Base-by-base conservation (phyloP, 2,888 invertebrate species). In the Drosophila aldrichi region DNA sequence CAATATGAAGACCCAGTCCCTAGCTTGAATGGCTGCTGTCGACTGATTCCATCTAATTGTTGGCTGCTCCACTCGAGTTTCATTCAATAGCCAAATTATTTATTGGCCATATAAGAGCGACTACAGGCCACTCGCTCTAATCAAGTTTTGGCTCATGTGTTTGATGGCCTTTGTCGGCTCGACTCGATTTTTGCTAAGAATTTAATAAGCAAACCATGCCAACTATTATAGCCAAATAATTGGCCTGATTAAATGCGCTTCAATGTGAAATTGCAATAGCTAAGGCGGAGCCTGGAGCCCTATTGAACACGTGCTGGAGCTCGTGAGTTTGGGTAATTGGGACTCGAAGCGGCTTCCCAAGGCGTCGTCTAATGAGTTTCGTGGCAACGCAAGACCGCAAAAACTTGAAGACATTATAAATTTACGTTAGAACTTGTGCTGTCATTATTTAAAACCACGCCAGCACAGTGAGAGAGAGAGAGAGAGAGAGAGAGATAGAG, bases 391-490 rank as follows among this genome's bases (percentile, higher is more conserved):
- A 48, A 84, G 10, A 51, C 82, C 86, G 55, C 82, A 85, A 55
- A 74, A 83, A 88, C 67, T 85, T 83, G 46, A 63, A 57, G 86
- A 59, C 64, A 77, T 82, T 71, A 71, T 55, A 68, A 67, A 74
- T 86, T 69, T 73, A 61, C 60, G 63, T 62, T 32, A 38, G 67
- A 68, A 38, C 44, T 71, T 67, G 41, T 41, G 60, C 59, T 57
- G 60, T 55, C 63, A 57, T 72, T 77, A 54, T 44, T 69, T 46
- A 62, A 52, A 62, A 64, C 70, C 74, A 34, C 52, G 41, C 41
- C 44, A 29, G 48, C 48, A 61, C 41, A 57, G 14, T 8, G 16
- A 14, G 36, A 36, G 36, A 4, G 36, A 1, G 5, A 36, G 36
- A 6, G 36, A 16, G 14, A 6, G 36, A 16, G 14, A 16, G 36